Evolutionary conservation across 2,888 invertebrate species (phyloP).

Genomic region (Drosophila pegasa): DNA sequence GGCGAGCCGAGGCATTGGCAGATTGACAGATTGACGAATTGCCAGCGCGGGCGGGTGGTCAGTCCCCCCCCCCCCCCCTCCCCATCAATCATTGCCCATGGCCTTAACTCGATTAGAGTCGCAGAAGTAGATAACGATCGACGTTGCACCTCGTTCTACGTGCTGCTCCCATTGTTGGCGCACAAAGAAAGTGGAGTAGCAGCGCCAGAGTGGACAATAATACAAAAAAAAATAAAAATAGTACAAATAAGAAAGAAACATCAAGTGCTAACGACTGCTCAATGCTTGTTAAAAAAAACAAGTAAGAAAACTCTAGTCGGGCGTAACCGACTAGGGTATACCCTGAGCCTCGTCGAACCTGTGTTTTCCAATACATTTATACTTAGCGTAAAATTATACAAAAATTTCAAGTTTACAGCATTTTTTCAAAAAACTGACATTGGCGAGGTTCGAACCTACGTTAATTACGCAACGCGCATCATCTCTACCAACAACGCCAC

Average conservation of each 20-base stretch:
- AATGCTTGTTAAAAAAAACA: conserved; percentile 6
- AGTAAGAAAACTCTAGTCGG: too few species aligned
- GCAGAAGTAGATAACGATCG: conserved; percentile 31
- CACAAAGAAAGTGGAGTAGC: conserved; percentile 48
- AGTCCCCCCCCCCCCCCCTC: too few species aligned
- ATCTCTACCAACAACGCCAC: too few species aligned
- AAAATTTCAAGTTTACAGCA: too few species aligned
- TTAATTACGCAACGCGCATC: too few species aligned
- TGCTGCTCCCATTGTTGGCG: conserved; percentile 37
- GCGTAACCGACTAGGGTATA: too few species aligned
- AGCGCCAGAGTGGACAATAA: conserved; percentile 13
- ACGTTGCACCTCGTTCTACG: conserved; percentile 18
- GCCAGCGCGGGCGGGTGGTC: neutral
- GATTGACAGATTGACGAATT: conserved; percentile 3
- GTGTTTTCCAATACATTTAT: too few species aligned
- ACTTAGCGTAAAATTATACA: too few species aligned
- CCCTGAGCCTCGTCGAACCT: too few species aligned
- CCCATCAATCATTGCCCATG: too few species aligned
- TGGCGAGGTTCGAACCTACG: too few species aligned
- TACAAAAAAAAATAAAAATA: neutral
- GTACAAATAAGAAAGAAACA: neutral
- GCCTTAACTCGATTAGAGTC: conserved; percentile 37
- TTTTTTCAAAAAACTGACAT: too few species aligned
- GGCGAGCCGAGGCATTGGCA: neutral
- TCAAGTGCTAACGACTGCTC: neutral